phyloP scores from a whole-genome alignment of 30 jellyfish, hydroid and myxozoan species.

The Calvadosia cruxmelitensis region DNA sequence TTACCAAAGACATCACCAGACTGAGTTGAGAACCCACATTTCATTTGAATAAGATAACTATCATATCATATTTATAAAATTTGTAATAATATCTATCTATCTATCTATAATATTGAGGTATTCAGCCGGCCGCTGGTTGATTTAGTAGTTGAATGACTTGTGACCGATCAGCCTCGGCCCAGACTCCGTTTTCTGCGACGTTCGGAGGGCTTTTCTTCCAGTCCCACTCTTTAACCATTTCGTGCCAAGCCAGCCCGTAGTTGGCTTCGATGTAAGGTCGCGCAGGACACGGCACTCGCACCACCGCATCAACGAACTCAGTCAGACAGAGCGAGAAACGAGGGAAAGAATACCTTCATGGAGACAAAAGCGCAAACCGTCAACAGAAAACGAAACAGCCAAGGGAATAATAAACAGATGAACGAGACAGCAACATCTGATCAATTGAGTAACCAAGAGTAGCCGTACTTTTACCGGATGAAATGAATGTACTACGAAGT shows the following conservation, averaged over 20 bases:
- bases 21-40: no score
- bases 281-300: conserved; percentile 82
- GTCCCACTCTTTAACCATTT: conserved; percentile 65
- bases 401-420: neutral
- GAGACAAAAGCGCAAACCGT: neutral
- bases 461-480: no score
- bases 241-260: conserved; percentile 64
- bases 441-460: neutral
- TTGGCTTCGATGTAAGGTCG: conserved; percentile 50
- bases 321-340: conserved; percentile 70
- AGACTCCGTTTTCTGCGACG: conserved; percentile 68
- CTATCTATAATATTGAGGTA: neutral
- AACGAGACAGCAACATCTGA: neutral
- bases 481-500: no score
- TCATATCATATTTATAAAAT: no score
- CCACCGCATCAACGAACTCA: conserved; percentile 34
- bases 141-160: conserved; percentile 44
- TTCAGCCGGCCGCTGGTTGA: neutral
- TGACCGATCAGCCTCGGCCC: conserved; percentile 58
- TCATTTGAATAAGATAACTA: no score
- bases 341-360: conserved; percentile 58
- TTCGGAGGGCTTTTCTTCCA: conserved; percentile 95
- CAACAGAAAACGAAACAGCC: neutral
- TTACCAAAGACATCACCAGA: no score
- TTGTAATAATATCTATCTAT: neutral